These are phyloP conservation scores for Xenotilapia flavipinnis DNA, from an alignment of 2,113 vertebrate species.

Conservation along the genomic window DNA sequence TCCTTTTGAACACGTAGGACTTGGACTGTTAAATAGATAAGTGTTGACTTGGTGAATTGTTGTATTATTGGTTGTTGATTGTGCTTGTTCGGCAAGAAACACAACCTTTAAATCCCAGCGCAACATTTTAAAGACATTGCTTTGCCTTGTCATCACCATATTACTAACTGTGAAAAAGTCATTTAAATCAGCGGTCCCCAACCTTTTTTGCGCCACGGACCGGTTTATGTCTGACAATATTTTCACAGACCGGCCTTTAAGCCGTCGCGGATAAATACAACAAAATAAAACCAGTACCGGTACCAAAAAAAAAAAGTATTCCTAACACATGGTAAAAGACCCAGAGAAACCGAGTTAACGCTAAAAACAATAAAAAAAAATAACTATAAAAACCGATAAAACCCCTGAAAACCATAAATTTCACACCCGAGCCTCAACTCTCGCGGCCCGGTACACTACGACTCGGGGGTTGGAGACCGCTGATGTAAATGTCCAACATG, in stretches of 20 bases:
- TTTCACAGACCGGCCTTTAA: not conserved
- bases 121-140: not conserved
- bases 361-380: not conserved
- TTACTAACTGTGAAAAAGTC: not conserved
- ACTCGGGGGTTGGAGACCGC: not conserved
- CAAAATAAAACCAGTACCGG: not conserved
- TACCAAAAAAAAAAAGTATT: not conserved
- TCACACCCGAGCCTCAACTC: not conserved
- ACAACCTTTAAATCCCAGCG: not conserved
- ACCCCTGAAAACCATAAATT: not conserved
- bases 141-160: not conserved
- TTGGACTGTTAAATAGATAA: not conserved
- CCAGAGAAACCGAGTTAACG: accelerated
- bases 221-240: not conserved
- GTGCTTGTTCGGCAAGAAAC: not conserved
- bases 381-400: accelerated
- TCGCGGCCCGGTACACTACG: accelerated
- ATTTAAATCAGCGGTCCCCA: not conserved
- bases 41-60: not conserved
- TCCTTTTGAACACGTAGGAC: not conserved
- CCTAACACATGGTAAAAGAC: not conserved
- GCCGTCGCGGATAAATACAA: accelerated
- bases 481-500: not conserved
- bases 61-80: not conserved
- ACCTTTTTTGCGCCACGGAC: not conserved